These are phyloP conservation scores for Cherax destructor DNA, from an alignment of 1,140 invertebrate species.

Conservation along the genomic window DNA sequence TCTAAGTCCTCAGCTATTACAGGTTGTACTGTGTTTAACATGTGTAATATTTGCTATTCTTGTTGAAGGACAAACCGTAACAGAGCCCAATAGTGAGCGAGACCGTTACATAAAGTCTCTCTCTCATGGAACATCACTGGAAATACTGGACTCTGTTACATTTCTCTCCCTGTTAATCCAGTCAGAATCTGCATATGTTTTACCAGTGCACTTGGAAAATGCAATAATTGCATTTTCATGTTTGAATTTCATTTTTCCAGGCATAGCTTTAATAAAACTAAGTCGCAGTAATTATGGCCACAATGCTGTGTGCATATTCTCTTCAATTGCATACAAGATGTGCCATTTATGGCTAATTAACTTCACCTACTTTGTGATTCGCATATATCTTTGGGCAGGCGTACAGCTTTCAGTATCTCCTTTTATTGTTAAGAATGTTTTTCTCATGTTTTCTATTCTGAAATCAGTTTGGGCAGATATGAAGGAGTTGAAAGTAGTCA, in stretches of 20 bases:
- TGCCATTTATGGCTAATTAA: constrained; percentile 54
- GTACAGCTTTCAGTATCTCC: constrained; percentile 36
- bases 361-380: constrained; percentile 40
- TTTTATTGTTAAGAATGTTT: constrained; percentile 53
- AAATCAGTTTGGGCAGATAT: constrained; percentile 17
- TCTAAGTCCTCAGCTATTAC: constrained; percentile 46
- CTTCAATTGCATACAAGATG: constrained; percentile 32
- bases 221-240: constrained; percentile 37
- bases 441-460: constrained; percentile 40
- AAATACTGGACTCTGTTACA: constrained; percentile 49
- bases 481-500: background rate
- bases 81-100: background rate
- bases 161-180: constrained; percentile 46
- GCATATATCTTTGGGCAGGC: constrained; percentile 53
- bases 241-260: constrained; percentile 43
- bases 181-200: constrained; percentile 15
- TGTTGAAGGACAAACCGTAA: constrained; percentile 34
- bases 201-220: constrained; percentile 28
- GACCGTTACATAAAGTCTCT: constrained; percentile 29
- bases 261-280: constrained; percentile 34
- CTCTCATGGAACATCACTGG: constrained; percentile 49
- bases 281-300: constrained; percentile 45
- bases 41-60: constrained; percentile 39
- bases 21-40: constrained; percentile 16
- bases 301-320: constrained; percentile 4